Base-by-base conservation (phyloP, 1,140 invertebrate genomes). In the Sminthurinus signatus region DNA sequence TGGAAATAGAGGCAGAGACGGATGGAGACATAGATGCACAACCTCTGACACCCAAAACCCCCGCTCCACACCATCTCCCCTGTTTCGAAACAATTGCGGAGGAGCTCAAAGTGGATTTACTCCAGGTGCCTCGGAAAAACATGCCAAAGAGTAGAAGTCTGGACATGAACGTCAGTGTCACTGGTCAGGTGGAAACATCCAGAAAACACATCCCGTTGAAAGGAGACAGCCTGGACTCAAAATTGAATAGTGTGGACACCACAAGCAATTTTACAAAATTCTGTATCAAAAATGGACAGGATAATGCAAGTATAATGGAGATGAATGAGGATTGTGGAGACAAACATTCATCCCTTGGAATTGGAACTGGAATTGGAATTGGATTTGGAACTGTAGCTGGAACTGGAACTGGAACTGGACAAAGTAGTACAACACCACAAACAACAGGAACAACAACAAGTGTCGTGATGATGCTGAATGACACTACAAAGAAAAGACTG, bases 81-180 rank as follows among this genome's bases (percentile, higher is more conserved):
- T n/a, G n/a, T n/a, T n/a, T n/a, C n/a, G 51, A 50, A 21, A 54
- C 28, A 2, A 54, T 63, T 23, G 56, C 56, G 3, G 60, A 68
- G 54, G 32, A 36, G 32, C 5, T 15, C 5, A 62, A 64, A 29
- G 31, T 60, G 14, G 69, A 71, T 43, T 54, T 73, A 10, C 60
- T 72, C 14, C 68, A 72, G 61, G 71, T 68, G 15, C 71, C 68
- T 1, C 44, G 62, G 42, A 72, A 72, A 42, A 66, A 54, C 14
- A 64, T 72, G 32, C 68, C 68, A n/a, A 73, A 73, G 61, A 70
- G 73, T 57, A 64, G 68, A 17, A 74, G 73, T 67, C 65, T 74
- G 21, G 73, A 74, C 54, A 72, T 73, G 31, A 68, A 73, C 52
- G 57, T 70, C 17, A 21, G 51, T 25, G 2, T 32, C 17, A 25